phyloP scores from a whole-genome alignment of 2,888 invertebrate genomes.

The Drosophila infuscata region DNA sequence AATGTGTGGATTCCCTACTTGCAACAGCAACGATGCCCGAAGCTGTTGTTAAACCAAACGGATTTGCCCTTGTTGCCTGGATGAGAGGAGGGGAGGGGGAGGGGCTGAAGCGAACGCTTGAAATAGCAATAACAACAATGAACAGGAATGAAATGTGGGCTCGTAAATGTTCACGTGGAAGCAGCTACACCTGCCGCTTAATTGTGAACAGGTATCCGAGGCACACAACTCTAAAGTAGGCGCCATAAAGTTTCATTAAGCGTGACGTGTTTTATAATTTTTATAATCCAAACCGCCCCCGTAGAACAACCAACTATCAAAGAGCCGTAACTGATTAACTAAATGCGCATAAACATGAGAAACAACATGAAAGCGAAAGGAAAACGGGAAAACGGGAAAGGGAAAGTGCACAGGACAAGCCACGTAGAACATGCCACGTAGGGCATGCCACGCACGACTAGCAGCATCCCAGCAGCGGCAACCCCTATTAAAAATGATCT shows the following conservation, averaged over 20 bases:
- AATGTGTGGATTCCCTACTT: conserved; percentile 13
- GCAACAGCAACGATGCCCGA: conserved; percentile 15
- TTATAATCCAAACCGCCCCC: conserved; percentile 53
- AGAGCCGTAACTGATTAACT: conserved; percentile 76
- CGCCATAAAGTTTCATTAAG: conserved; percentile 81
- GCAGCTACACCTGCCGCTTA: conserved; percentile 70
- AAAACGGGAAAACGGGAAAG: neutral
- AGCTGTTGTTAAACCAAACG: conserved; percentile 62
- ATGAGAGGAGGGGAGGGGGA: neutral
- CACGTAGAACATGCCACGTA: conserved; percentile 24
- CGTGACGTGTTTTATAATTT: conserved; percentile 73
- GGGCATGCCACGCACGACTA: conserved; percentile 30
- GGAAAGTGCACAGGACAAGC: conserved; percentile 14
- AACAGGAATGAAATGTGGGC: conserved; percentile 66
- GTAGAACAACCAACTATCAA: conserved; percentile 38
- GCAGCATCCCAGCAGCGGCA: conserved; percentile 60
- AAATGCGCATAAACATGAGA: conserved; percentile 70
- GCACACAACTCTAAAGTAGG: conserved; percentile 37
- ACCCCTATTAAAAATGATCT: conserved; percentile 65
- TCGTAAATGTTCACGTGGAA: conserved; percentile 50
- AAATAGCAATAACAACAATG: conserved; percentile 67
- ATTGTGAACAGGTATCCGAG: conserved; percentile 54
- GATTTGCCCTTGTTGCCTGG: conserved; percentile 55
- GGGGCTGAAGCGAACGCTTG: conserved; percentile 49
- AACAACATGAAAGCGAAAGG: conserved; percentile 41